Evolutionary conservation across 2,888 invertebrate species (phyloP).

Genomic region (Sminthurides aquaticus): DNA sequence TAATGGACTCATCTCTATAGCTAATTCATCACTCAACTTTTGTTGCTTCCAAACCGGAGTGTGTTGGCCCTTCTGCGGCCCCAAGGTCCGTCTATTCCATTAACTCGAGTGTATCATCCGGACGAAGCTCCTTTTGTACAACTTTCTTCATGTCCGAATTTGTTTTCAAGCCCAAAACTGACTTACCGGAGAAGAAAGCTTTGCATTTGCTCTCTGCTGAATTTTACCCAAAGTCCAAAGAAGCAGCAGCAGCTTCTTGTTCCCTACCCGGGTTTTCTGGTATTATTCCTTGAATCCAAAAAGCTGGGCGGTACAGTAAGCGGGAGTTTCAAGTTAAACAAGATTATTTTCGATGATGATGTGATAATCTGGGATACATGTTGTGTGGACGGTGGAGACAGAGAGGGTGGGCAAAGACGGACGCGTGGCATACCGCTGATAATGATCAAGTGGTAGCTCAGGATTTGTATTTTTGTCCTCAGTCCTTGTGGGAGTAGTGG

Average conservation of each 20-base stretch:
- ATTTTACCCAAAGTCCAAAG: no score
- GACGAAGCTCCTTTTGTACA: not conserved
- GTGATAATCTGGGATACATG: not conserved
- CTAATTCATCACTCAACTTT: not conserved
- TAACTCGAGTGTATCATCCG: not conserved
- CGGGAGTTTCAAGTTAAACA: not conserved
- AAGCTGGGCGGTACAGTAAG: not conserved
- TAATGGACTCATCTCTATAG: not conserved
- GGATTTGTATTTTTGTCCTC: slow-evolving; percentile 5
- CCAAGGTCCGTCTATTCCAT: not conserved
- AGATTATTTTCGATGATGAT: not conserved
- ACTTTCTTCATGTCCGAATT: not conserved
- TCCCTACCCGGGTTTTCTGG: not conserved
- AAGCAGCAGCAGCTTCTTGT: not conserved
- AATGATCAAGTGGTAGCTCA: not conserved
- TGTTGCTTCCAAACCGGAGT: not conserved
- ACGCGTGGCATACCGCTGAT: not conserved
- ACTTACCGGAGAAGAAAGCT: not conserved
- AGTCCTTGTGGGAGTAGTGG: slow-evolving; percentile 7
- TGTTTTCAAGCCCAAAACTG: not conserved
- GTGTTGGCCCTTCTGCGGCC: not conserved
- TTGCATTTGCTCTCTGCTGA: not conserved
- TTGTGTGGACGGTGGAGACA: not conserved
- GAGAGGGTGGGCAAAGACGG: not conserved
- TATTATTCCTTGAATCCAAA: no score